A percentile compares a stretch with the other conserved stretches of the same genome.
phyloP scores from a whole-genome alignment of 2,113 vertebrate species.

The Ceyx cyanopectus region DNA sequence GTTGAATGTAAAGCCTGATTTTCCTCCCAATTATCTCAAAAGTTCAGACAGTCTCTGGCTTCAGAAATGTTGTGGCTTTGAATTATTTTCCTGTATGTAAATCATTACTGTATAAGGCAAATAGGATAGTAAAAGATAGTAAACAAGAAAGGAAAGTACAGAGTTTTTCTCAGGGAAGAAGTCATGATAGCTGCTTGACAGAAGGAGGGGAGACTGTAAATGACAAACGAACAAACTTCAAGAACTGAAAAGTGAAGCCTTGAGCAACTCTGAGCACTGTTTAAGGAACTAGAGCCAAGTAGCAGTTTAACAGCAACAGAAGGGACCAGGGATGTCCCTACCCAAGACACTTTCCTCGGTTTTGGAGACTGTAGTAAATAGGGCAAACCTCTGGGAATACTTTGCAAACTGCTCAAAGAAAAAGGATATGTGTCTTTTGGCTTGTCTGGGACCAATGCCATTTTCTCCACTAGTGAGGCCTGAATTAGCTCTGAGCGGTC shows the following conservation, averaged over 20 bases:
- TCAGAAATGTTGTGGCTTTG: background rate
- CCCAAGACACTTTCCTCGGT: background rate
- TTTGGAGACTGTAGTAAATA: background rate
- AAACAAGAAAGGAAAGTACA: background rate
- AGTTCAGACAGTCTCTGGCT: background rate
- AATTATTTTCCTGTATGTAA: background rate
- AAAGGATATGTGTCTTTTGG: background rate
- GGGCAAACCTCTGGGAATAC: background rate
- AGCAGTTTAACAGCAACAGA: background rate
- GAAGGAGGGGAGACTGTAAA: background rate
- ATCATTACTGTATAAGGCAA: background rate
- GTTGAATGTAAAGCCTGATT: background rate
- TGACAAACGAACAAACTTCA: slow-evolving; percentile 14
- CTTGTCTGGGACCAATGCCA: background rate
- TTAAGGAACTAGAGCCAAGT: background rate
- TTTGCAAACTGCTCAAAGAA: background rate
- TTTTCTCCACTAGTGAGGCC: background rate
- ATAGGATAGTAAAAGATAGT: background rate
- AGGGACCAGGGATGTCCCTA: background rate
- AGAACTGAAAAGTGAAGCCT: background rate
- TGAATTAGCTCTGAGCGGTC: background rate
- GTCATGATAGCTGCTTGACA: background rate
- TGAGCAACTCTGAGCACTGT: background rate
- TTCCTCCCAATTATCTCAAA: background rate
- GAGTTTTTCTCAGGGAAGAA: background rate